Conservation (phyloP, 2,797 vertebrate genomes). For the Hapalemur alaotrensis region DNA sequence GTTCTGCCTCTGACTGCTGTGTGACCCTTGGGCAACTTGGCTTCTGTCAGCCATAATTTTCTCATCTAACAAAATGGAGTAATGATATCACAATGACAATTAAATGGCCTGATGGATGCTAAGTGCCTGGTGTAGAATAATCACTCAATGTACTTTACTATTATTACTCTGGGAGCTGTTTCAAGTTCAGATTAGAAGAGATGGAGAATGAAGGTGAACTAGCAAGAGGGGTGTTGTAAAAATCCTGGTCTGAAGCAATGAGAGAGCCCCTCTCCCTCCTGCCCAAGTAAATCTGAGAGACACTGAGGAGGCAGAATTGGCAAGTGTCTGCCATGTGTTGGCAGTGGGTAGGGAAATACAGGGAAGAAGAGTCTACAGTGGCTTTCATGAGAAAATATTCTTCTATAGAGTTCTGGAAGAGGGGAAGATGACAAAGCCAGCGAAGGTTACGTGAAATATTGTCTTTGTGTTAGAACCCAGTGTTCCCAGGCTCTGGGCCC, state of each 20-base stretch:
- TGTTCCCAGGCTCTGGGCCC: not conserved
- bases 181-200: not conserved
- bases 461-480: not conserved
- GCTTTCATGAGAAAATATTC: not conserved
- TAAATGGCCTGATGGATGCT: not conserved
- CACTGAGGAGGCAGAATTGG: not conserved
- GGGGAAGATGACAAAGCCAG: not conserved
- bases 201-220: not conserved
- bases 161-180: not conserved
- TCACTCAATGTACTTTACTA: not conserved
- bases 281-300: not conserved
- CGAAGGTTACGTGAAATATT: not conserved
- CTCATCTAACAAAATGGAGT: not conserved
- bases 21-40: not conserved
- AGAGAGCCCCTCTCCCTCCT: rapidly evolving
- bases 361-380: not conserved
- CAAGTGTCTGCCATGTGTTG: too few relatives aligned
- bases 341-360: not conserved
- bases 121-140: not conserved
- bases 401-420: not conserved
- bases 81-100: not conserved
- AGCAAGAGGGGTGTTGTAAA: not conserved
- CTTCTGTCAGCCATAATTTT: not conserved
- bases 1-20: not conserved
- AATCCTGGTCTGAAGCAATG: not conserved